A percentile compares a stretch with the other conserved stretches of the same genome.
Conservation (phyloP, 2,888 invertebrate genomes). For the Brachylomia viminalis region DNA sequence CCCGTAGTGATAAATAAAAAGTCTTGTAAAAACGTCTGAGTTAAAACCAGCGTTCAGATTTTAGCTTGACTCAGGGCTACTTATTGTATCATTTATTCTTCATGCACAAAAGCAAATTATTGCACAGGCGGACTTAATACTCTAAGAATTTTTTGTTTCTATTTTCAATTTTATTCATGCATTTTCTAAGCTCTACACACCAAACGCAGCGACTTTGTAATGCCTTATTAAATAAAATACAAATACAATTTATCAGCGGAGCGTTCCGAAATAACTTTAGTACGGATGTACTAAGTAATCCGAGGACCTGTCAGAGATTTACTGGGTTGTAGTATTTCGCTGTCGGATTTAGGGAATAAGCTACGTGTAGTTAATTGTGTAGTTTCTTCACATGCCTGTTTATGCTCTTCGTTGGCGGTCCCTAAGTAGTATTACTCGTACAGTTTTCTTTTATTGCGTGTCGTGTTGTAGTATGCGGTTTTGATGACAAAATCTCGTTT, state of each 20-base stretch:
- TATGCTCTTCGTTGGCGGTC: constrained; percentile 41
- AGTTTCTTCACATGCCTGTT: constrained; percentile 33
- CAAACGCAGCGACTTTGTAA: not conserved
- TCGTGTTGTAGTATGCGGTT: not conserved
- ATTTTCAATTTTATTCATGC: not conserved
- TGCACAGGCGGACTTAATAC: not conserved
- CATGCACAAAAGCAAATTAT: not conserved
- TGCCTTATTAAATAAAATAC: constrained; percentile 32
- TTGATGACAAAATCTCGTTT: not conserved
- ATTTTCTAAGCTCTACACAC: not conserved
- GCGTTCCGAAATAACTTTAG: constrained; percentile 31
- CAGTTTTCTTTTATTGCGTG: not conserved
- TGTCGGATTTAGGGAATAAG: constrained; percentile 66
- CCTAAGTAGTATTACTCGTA: constrained; percentile 10
- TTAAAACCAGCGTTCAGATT: not conserved
- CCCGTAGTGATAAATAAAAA: not conserved
- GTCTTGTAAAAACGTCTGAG: not conserved
- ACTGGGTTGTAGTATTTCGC: constrained; percentile 68
- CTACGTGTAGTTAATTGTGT: constrained; percentile 49
- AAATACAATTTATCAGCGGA: constrained; percentile 30
- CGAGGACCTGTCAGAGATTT: constrained; percentile 63
- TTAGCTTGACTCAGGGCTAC: not conserved
- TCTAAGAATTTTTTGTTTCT: not conserved
- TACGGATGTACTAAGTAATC: constrained; percentile 51
- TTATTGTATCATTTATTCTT: not conserved